Evolutionary conservation across 2,113 vertebrate genomes (phyloP).

Genomic region (Chaenogobius annularis): DNA sequence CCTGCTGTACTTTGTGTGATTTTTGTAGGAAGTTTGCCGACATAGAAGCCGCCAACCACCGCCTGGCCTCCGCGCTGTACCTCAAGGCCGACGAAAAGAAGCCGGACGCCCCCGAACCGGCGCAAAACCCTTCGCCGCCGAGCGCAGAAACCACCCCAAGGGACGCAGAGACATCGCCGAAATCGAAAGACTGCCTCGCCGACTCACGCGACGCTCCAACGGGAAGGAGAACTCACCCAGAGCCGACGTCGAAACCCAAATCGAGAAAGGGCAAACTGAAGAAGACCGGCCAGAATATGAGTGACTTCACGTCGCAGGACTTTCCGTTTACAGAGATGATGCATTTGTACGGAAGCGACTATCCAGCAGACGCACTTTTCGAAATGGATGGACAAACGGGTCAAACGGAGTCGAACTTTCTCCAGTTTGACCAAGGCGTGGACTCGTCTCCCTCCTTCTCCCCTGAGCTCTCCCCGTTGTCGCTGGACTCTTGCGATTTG

Average conservation of each 20-base stretch:
- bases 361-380: conserved; percentile 7
- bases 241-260: conserved; percentile 33
- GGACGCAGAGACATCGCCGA: neutral
- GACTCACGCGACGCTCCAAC: conserved; percentile 23
- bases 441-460: conserved; percentile 39
- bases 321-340: conserved; percentile 16
- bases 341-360: conserved; percentile 10
- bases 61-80: conserved; percentile 69
- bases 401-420: conserved; percentile 6
- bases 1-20: neutral
- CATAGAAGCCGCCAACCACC: conserved; percentile 80
- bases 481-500: conserved; percentile 68
- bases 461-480: conserved; percentile 49
- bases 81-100: conserved; percentile 52
- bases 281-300: neutral
- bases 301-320: conserved; percentile 11
- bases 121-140: conserved; percentile 5
- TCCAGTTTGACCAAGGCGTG: conserved; percentile 11
- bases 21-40: conserved; percentile 80
- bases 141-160: conserved; percentile 7
- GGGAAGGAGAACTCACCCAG: conserved; percentile 30
- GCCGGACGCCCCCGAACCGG: conserved; percentile 19
- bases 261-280: conserved; percentile 18
- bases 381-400: conserved; percentile 31
- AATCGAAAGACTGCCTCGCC: neutral